Conservation (phyloP, 1,140 invertebrate genomes). For the Asobara japonica region DNA sequence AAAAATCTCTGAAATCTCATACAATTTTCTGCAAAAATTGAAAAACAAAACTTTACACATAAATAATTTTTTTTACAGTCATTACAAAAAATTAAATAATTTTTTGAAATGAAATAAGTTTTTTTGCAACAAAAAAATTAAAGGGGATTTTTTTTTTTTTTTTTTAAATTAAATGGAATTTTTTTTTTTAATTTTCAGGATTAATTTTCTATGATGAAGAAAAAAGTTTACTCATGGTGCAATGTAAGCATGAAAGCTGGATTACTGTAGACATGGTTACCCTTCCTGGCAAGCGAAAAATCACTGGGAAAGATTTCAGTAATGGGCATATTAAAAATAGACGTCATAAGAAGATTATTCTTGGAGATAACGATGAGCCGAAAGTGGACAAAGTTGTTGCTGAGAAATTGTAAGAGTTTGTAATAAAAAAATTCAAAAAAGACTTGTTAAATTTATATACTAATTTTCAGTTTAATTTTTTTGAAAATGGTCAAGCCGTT, state of each 20-base stretch:
- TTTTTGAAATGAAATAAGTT: too few relatives aligned
- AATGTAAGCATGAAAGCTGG: constrained; percentile 70
- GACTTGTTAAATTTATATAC: too few relatives aligned
- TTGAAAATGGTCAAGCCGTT: too few relatives aligned
- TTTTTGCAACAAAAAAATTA: too few relatives aligned
- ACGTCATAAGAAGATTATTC: constrained; percentile 40
- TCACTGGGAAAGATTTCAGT: constrained; percentile 74
- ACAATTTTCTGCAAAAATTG: too few relatives aligned
- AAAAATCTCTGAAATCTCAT: too few relatives aligned
- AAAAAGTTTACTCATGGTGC: constrained; percentile 66
- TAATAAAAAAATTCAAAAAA: constrained; percentile 23
- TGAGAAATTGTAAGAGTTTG: constrained; percentile 8
- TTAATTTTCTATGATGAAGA: constrained; percentile 66
- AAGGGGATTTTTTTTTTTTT: too few relatives aligned
- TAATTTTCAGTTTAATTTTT: too few relatives aligned
- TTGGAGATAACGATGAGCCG: constrained; percentile 14
- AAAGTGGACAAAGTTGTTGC: constrained; percentile 4
- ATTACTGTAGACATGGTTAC: constrained; percentile 70
- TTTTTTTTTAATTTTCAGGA: constrained; percentile 54
- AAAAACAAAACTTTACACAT: too few relatives aligned
- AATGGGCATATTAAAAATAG: constrained; percentile 74
- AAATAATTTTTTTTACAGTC: too few relatives aligned
- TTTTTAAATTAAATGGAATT: constrained; percentile 23
- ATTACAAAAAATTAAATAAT: too few relatives aligned
- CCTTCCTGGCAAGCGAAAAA: constrained; percentile 70